Conservation (phyloP, 1,140 invertebrate genomes). For the Forficula auricularia region DNA sequence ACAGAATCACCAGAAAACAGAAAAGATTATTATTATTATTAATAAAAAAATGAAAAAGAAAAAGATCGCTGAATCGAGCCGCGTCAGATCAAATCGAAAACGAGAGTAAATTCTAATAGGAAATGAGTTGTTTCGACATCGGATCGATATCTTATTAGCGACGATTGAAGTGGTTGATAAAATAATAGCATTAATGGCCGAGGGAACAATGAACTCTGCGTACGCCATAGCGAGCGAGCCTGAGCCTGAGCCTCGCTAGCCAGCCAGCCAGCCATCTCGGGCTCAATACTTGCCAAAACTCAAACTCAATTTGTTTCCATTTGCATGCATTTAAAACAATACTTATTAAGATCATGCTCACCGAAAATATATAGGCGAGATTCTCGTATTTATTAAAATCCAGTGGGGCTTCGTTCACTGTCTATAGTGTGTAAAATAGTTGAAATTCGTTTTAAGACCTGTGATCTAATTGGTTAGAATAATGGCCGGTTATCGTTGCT, state of each 20-base stretch:
- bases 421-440: constrained; percentile 21
- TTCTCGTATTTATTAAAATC: constrained; percentile 1
- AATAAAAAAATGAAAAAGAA: too few species aligned
- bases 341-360: constrained; percentile 12
- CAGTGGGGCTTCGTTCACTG: neutral
- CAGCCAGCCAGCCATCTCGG: too few species aligned
- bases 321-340: constrained; percentile 12
- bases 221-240: constrained; percentile 22
- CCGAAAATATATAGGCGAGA: too few species aligned
- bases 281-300: constrained; percentile 18
- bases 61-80: too few species aligned
- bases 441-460: constrained; percentile 19
- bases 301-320: constrained; percentile 1
- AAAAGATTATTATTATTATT: too few species aligned
- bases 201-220: constrained; percentile 25
- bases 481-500: constrained; percentile 23
- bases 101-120: too few species aligned
- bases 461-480: constrained; percentile 30
- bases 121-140: too few species aligned
- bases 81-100: too few species aligned
- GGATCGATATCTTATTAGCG: too few species aligned
- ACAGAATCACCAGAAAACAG: too few species aligned
- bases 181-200: constrained; percentile 9
- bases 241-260: too few species aligned
- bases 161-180: too few species aligned